Evolutionary conservation across 2,888 invertebrate species (phyloP).

Genomic region (Elaeidobius kamerunicus): DNA sequence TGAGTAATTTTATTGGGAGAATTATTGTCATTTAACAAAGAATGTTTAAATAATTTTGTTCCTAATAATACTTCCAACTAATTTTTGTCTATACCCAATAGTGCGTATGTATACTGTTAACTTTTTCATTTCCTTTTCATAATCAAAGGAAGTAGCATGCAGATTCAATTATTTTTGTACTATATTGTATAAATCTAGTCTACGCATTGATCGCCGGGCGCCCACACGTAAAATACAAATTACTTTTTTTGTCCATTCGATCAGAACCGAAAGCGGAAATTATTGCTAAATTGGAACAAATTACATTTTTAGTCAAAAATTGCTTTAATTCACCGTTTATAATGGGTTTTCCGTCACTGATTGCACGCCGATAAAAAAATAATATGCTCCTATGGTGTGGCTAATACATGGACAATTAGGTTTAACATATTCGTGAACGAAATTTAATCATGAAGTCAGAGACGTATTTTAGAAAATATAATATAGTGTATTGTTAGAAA

Average conservation of each 20-base stretch:
- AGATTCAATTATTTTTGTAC: conserved; percentile 8
- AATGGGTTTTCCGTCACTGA: conserved; percentile 32
- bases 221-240: conserved; percentile 24
- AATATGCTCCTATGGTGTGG: conserved; percentile 22
- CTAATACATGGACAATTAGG: conserved; percentile 27
- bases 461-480: no score
- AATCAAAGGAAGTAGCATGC: conserved; percentile 9
- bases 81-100: no score
- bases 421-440: conserved; percentile 27
- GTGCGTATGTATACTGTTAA: no score
- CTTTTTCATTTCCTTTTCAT: not conserved
- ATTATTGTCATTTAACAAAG: no score
- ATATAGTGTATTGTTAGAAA: no score
- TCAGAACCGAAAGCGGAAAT: conserved; percentile 29
- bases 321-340: conserved; percentile 31
- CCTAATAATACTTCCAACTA: no score
- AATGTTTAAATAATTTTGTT: no score
- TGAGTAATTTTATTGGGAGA: no score
- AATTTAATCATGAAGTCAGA: conserved; percentile 12
- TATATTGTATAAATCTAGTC: conserved; percentile 6
- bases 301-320: conserved; percentile 31
- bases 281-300: conserved; percentile 32
- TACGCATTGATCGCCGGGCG: conserved; percentile 14
- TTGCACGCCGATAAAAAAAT: conserved; percentile 29
- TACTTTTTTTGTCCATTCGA: conserved; percentile 22